Evolutionary conservation across 1,140 invertebrate species (phyloP).

Genomic region (Riptortus pedestris): DNA sequence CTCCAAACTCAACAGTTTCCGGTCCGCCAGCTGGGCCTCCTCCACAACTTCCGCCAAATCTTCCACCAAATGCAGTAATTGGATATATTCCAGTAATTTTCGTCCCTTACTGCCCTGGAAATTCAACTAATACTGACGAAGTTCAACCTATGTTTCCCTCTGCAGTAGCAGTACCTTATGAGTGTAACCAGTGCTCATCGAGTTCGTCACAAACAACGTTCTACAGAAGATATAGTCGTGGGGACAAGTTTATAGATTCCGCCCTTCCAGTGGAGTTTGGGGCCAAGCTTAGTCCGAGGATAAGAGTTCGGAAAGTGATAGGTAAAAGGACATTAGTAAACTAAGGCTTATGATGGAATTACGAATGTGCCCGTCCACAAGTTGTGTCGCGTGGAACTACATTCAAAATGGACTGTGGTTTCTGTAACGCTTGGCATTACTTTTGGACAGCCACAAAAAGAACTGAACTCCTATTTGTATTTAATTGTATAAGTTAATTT

Average conservation of each 20-base stretch:
- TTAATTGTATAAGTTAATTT: too few relatives aligned
- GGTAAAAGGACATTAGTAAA: not conserved
- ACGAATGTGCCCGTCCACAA: slow-evolving; percentile 7
- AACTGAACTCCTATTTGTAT: too few relatives aligned
- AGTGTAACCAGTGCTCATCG: slow-evolving; percentile 31
- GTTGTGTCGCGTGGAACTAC: slow-evolving; percentile 4
- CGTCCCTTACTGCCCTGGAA: slow-evolving; percentile 46
- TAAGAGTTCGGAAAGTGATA: slow-evolving; percentile 7
- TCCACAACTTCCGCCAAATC: slow-evolving; percentile 11
- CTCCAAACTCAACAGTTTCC: slow-evolving; percentile 35
- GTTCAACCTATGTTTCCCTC: slow-evolving; percentile 45
- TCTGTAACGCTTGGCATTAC: not conserved
- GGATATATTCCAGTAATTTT: slow-evolving; percentile 50
- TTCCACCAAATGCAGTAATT: slow-evolving; percentile 41
- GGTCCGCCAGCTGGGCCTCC: not conserved
- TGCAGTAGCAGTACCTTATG: slow-evolving; percentile 40
- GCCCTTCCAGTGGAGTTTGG: not conserved
- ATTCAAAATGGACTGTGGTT: not conserved
- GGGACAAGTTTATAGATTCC: not conserved
- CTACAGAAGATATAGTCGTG: not conserved
- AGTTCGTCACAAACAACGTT: not conserved
- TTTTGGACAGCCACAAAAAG: slow-evolving; percentile 9
- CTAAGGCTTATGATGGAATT: not conserved
- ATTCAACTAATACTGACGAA: slow-evolving; percentile 36
- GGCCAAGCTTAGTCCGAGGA: not conserved